These are phyloP conservation scores for Pristionchus arcanus DNA, from an alignment of 2,888 invertebrate genomes.

Conservation along the genomic window DNA sequence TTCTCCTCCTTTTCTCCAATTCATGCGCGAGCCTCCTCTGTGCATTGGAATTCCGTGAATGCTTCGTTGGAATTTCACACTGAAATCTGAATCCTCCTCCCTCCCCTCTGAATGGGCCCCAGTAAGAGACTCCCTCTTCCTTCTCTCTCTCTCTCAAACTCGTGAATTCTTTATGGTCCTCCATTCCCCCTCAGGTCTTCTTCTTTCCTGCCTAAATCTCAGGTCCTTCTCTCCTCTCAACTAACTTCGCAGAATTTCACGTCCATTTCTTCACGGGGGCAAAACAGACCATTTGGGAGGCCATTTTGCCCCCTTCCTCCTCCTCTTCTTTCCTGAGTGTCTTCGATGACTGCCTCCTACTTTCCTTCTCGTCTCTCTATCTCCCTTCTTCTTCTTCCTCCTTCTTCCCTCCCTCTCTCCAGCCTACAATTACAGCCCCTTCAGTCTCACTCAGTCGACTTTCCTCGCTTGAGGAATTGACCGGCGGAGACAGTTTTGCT, in stretches of 20 bases:
- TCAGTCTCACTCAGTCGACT: background rate
- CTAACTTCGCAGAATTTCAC: background rate
- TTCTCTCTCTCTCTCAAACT: background rate
- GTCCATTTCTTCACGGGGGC: background rate
- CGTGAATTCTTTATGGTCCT: constrained; percentile 20
- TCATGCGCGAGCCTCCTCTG: background rate
- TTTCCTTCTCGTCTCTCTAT: constrained; percentile 53
- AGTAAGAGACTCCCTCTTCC: background rate
- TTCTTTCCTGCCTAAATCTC: background rate
- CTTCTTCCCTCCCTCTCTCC: constrained; percentile 20
- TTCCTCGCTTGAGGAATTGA: constrained; percentile 4
- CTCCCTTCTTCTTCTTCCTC: constrained; percentile 47
- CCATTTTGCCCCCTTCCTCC: constrained; percentile 1
- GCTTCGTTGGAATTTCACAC: background rate
- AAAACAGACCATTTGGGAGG: constrained; percentile 41
- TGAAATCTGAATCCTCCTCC: constrained; percentile 38
- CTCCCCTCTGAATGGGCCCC: background rate
- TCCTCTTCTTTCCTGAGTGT: background rate
- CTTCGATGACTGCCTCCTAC: constrained; percentile 1
- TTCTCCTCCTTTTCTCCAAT: background rate
- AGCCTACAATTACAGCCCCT: constrained; percentile 18
- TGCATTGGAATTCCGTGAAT: background rate
- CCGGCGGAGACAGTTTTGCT: background rate
- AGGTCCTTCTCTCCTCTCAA: no score
- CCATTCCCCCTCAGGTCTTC: background rate